Conservation (phyloP, 1,140 invertebrate species). For the Mercenaria mercenaria region DNA sequence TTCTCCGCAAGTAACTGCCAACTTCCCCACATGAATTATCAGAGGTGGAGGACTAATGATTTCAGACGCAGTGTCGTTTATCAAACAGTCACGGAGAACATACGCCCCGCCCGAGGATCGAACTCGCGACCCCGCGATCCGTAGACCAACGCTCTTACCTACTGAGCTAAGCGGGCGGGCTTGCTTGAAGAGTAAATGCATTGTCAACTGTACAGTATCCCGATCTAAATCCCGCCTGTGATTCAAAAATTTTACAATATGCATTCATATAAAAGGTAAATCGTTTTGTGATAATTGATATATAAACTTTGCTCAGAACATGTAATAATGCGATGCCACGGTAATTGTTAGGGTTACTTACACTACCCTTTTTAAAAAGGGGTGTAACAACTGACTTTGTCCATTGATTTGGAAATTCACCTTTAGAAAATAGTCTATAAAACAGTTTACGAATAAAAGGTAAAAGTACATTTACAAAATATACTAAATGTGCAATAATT, state of each 20-base stretch:
- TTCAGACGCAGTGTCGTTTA: too few species aligned
- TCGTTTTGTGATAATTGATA: background rate
- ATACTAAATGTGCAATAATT: background rate
- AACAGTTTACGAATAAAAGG: background rate
- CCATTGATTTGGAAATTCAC: slow-evolving; percentile 12
- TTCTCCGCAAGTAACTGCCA: too few species aligned
- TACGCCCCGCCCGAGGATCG: too few species aligned
- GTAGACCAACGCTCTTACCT: too few species aligned
- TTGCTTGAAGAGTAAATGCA: slow-evolving; percentile 41
- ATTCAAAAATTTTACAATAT: background rate
- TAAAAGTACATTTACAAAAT: background rate
- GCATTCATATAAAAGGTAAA: slow-evolving; percentile 21
- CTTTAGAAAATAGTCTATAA: background rate
- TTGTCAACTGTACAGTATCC: slow-evolving; percentile 40
- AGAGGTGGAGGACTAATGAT: too few species aligned
- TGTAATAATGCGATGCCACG: background rate
- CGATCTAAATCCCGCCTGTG: slow-evolving; percentile 27
- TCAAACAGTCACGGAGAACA: too few species aligned
- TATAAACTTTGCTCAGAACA: background rate
- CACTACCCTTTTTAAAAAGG: background rate
- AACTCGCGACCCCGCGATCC: too few species aligned
- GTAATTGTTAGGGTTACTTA: background rate
- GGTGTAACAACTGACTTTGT: background rate
- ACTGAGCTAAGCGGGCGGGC: too few species aligned
- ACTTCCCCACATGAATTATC: too few species aligned